Percentiles rank a stretch among this genome's conserved stretches.
These are phyloP conservation scores for Philopotamus ludificatus DNA, from an alignment of 1,140 invertebrate species.

Conservation along the genomic window DNA sequence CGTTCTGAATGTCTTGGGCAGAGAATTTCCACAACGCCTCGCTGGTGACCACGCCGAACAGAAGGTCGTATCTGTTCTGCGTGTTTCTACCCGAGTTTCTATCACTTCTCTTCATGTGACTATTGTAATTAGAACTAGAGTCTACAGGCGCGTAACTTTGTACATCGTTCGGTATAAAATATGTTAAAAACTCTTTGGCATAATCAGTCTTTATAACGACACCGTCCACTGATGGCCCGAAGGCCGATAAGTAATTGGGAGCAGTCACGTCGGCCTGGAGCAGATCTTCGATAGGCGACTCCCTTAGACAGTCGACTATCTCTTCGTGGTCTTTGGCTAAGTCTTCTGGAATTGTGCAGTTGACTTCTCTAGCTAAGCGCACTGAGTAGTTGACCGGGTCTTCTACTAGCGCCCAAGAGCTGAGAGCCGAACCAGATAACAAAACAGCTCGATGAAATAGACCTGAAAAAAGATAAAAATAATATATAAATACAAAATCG, in stretches of 20 bases:
- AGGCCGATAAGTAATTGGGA: slow-evolving; percentile 80
- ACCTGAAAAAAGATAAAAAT: slow-evolving; percentile 51
- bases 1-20: slow-evolving; percentile 78
- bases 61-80: slow-evolving; percentile 71
- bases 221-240: slow-evolving; percentile 83
- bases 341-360: slow-evolving; percentile 82
- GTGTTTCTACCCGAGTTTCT: slow-evolving; percentile 48
- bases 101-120: slow-evolving; percentile 57
- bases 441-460: slow-evolving; percentile 88
- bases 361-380: slow-evolving; percentile 77
- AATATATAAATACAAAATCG: not conserved
- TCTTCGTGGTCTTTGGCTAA: slow-evolving; percentile 74
- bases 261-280: slow-evolving; percentile 76
- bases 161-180: slow-evolving; percentile 65
- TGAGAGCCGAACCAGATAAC: slow-evolving; percentile 88
- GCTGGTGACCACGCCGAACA: slow-evolving; percentile 82
- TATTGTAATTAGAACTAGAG: slow-evolving; percentile 47
- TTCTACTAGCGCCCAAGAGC: slow-evolving; percentile 90
- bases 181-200: slow-evolving; percentile 71
- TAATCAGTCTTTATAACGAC: slow-evolving; percentile 81
- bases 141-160: slow-evolving; percentile 59
- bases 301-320: slow-evolving; percentile 78
- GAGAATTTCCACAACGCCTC: slow-evolving; percentile 83
- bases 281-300: slow-evolving; percentile 74
- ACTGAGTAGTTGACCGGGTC: slow-evolving; percentile 84